Evolutionary conservation across 1,140 invertebrate species (phyloP).

Genomic region (Rhagoletis zephyria): DNA sequence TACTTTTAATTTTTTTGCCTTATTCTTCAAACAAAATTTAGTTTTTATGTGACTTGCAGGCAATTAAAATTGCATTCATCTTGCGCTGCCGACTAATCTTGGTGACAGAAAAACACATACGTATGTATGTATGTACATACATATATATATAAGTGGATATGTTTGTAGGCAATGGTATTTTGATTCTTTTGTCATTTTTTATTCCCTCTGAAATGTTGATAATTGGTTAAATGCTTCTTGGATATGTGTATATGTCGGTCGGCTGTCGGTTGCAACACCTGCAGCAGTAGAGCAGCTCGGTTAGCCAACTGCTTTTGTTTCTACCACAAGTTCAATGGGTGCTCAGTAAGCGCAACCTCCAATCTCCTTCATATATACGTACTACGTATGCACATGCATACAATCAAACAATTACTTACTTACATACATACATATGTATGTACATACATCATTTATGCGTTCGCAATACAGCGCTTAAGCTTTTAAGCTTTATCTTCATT

Average conservation of each 20-base stretch:
- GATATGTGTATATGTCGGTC: too few species aligned
- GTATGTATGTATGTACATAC: too few species aligned
- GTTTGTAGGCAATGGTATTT: neutral
- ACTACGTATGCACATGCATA: neutral
- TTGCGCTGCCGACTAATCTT: neutral
- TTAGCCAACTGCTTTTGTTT: neutral
- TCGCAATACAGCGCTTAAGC: neutral
- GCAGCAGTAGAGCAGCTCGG: neutral
- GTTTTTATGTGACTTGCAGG: conserved; percentile 14
- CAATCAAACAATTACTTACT: neutral
- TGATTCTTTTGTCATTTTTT: neutral
- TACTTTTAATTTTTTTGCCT: neutral
- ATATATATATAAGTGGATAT: neutral
- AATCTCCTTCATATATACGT: neutral
- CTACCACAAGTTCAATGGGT: neutral
- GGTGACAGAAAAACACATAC: neutral
- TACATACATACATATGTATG: neutral
- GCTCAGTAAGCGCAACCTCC: neutral
- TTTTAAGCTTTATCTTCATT: conserved; percentile 23
- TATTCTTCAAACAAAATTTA: neutral
- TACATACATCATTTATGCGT: neutral
- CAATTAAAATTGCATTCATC: conserved; percentile 50
- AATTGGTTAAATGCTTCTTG: conserved; percentile 20
- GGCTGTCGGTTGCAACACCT: neutral
- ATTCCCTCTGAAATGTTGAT: neutral